phyloP scores from a whole-genome alignment of 2,797 vertebrate species.

The Graptemys geographica region DNA sequence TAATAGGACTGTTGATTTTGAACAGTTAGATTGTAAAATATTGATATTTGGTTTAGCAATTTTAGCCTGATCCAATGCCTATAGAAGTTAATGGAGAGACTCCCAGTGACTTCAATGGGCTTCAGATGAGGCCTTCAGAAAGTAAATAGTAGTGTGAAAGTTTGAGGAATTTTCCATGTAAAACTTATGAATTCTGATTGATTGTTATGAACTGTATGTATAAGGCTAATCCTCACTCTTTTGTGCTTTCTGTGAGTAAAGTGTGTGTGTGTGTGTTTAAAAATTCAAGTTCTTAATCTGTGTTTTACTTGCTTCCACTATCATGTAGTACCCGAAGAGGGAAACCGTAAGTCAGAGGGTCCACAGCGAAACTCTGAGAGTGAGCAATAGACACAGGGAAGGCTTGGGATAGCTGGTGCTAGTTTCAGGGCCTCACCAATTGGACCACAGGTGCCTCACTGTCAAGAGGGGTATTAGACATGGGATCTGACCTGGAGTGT shows the following conservation, averaged over 20 bases:
- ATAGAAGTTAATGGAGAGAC: background rate
- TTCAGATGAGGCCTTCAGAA: background rate
- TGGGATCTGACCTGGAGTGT: background rate
- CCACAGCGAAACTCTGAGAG: too few species aligned
- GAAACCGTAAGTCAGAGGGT: too few species aligned
- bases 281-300: too few species aligned
- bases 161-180: background rate
- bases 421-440: background rate
- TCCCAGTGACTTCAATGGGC: rapidly evolving
- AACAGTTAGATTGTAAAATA: slow-evolving; percentile 5
- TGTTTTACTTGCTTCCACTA: too few species aligned
- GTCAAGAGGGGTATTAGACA: background rate
- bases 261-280: too few species aligned
- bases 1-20: background rate
- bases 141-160: background rate
- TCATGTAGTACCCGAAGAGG: too few species aligned
- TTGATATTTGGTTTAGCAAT: background rate
- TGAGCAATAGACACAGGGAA: too few species aligned
- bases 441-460: background rate
- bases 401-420: background rate
- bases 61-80: rapidly evolving
- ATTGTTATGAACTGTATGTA: background rate
- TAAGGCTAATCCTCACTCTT: background rate
- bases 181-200: background rate
- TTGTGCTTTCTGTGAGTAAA: too few species aligned